Evolutionary conservation across 2,888 invertebrate species (phyloP).

Genomic region (Latrodectus elegans): DNA sequence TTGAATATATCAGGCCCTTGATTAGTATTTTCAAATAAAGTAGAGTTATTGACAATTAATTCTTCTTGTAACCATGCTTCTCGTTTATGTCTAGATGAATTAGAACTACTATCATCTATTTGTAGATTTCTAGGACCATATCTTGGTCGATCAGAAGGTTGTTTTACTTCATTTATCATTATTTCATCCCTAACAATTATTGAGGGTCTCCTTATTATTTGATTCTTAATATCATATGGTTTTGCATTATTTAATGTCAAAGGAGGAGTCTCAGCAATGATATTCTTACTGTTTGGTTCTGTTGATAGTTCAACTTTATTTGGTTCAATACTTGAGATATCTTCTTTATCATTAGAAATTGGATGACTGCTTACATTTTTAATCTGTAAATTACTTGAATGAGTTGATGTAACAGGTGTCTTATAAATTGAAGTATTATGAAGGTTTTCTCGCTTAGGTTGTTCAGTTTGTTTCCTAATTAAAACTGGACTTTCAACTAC

Average conservation of each 20-base stretch:
- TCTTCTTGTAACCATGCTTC: not conserved
- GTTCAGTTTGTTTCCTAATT: not conserved
- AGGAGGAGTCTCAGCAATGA: conserved; percentile 41
- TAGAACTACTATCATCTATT: not conserved
- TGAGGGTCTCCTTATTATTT: conserved; percentile 33
- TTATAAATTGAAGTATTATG: not conserved
- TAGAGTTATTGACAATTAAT: no score
- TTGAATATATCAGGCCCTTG: no score
- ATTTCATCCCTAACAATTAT: conserved; percentile 53
- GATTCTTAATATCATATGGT: conserved; percentile 8
- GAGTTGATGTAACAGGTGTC: not conserved
- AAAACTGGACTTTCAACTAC: not conserved
- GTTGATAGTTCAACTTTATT: no score
- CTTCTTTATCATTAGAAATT: no score
- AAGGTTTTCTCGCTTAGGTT: not conserved
- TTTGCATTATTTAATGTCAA: conserved; percentile 32
- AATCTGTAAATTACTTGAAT: not conserved
- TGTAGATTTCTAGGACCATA: conserved; percentile 52
- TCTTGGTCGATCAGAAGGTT: conserved; percentile 7
- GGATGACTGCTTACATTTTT: not conserved
- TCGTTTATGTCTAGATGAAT: conserved; percentile 1
- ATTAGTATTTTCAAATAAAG: no score
- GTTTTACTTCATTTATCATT: conserved; percentile 45
- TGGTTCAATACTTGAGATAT: no score
- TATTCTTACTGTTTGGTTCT: conserved; percentile 4